Percentiles rank a stretch among this genome's conserved stretches.
phyloP scores from a whole-genome alignment of 2,113 vertebrate species.

The Bubo bubo region DNA sequence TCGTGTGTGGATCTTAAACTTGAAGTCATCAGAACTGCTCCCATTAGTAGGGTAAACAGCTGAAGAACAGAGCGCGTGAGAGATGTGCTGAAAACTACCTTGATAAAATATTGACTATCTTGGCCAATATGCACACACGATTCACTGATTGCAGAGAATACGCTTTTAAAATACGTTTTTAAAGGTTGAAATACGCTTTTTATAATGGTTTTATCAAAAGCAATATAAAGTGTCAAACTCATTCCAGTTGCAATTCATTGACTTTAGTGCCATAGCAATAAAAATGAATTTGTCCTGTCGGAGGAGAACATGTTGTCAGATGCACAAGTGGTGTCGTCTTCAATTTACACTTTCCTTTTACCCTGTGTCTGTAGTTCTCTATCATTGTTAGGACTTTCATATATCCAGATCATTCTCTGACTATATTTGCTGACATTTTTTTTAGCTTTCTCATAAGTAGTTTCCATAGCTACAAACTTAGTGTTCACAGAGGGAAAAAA shows the following conservation, averaged over 20 bases:
- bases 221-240: slow-evolving; percentile 48
- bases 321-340: slow-evolving; percentile 53
- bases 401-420: slow-evolving; percentile 24
- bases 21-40: background rate
- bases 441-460: slow-evolving; percentile 46
- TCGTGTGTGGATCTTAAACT: background rate
- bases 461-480: slow-evolving; percentile 69
- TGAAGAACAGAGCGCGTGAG: background rate
- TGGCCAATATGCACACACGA: accelerated
- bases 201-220: slow-evolving; percentile 49
- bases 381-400: slow-evolving; percentile 46
- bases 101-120: background rate
- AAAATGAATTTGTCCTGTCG: slow-evolving; percentile 9
- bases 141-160: background rate
- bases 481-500: background rate
- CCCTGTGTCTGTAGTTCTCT: background rate
- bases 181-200: background rate
- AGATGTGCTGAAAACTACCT: background rate
- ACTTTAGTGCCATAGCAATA: slow-evolving; percentile 19
- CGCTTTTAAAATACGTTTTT: background rate
- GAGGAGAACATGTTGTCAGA: slow-evolving; percentile 41
- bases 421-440: slow-evolving; percentile 28
- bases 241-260: slow-evolving; percentile 53
- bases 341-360: slow-evolving; percentile 56
- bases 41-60: background rate